phyloP scores from a whole-genome alignment of 53 echinoderm and acorn worm genomes.

The Paelopatides confundens region DNA sequence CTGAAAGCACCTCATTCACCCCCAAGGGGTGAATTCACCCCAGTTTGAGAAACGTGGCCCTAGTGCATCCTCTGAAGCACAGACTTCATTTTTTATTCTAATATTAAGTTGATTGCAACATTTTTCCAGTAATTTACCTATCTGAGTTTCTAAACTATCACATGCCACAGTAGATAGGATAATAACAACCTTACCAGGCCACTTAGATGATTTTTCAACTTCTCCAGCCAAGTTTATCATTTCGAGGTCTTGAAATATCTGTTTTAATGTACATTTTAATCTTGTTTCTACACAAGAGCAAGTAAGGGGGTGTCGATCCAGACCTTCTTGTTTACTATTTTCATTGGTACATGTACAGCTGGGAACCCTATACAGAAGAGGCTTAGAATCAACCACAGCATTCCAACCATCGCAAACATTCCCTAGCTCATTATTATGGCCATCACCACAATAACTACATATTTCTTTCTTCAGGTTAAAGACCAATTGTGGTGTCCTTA shows the following conservation, averaged over 20 bases:
- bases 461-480: neutral
- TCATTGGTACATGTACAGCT: neutral
- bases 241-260: neutral
- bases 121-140: neutral
- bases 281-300: neutral
- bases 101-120: neutral
- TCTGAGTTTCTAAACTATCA: neutral
- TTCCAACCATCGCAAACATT: neutral
- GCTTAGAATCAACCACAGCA: neutral
- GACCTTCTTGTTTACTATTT: neutral
- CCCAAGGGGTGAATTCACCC: too few relatives aligned
- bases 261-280: neutral
- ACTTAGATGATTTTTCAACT: neutral
- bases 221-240: neutral
- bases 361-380: neutral
- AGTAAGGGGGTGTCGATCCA: neutral
- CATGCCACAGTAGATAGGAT: neutral
- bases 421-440: neutral
- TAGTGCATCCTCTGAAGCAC: too few relatives aligned
- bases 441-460: neutral
- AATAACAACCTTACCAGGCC: constrained; percentile 10
- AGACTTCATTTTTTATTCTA: neutral
- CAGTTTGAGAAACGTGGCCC: too few relatives aligned
- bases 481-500: neutral
- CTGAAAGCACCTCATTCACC: too few relatives aligned